Evolutionary conservation across 2,888 invertebrate species (phyloP).

Genomic region (Xylota segnis): DNA sequence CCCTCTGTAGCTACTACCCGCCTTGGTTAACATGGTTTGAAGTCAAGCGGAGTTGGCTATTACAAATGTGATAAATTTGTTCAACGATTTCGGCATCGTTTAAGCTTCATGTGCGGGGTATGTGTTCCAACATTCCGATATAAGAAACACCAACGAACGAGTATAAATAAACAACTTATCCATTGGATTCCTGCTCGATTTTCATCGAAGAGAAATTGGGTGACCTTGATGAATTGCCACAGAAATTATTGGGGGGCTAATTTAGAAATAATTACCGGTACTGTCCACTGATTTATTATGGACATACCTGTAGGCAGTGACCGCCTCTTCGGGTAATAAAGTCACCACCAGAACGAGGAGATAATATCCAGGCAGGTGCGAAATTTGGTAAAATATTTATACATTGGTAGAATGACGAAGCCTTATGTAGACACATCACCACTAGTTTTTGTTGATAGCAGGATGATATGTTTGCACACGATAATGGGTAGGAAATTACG

Average conservation of each 20-base stretch:
- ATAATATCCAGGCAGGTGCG: conserved; percentile 18
- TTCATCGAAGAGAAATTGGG: conserved; percentile 44
- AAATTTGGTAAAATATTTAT: conserved; percentile 13
- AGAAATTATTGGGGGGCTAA: conserved; percentile 12
- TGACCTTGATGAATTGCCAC: conserved; percentile 54
- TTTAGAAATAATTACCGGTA: not conserved
- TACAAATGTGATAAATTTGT: conserved; percentile 42
- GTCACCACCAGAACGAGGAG: not conserved
- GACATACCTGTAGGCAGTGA: not conserved
- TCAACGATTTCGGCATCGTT: conserved; percentile 30
- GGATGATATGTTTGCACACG: conserved; percentile 1
- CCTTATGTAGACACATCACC: not conserved
- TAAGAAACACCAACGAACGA: not conserved
- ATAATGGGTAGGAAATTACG: conserved; percentile 22
- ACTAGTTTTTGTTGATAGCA: conserved; percentile 24
- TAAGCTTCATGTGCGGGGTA: not conserved
- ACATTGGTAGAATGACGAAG: conserved; percentile 1
- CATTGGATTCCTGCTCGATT: not conserved
- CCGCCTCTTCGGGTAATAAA: conserved; percentile 23
- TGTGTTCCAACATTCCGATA: not conserved
- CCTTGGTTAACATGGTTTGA: conserved; percentile 26
- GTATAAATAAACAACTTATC: conserved; percentile 49
- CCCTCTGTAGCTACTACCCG: not conserved
- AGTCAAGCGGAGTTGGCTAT: conserved; percentile 44
- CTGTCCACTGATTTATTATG: conserved; percentile 45